These are phyloP conservation scores for Conomelus anceps DNA, from an alignment of 2,888 invertebrate genomes.

Conservation along the genomic window DNA sequence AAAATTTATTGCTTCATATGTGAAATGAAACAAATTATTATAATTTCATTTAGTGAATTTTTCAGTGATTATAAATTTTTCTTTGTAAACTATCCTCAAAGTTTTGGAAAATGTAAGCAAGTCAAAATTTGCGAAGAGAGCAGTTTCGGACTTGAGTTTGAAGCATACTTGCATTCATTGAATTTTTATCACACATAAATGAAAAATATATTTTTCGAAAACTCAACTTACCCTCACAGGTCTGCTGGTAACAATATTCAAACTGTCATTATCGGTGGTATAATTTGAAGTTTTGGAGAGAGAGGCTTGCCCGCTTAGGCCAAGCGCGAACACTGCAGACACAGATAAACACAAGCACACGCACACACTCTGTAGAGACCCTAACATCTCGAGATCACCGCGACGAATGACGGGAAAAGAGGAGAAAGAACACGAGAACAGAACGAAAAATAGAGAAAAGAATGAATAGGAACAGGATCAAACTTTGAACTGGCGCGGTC, in stretches of 20 bases:
- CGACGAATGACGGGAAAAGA: neutral
- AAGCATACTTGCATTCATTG: too few relatives aligned
- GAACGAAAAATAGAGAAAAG: neutral
- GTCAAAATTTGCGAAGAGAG: too few relatives aligned
- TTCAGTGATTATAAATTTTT: too few relatives aligned
- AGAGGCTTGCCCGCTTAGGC: neutral
- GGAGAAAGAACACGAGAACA: neutral
- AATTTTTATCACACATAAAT: too few relatives aligned
- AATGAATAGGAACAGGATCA: neutral
- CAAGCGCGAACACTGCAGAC: neutral
- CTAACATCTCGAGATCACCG: neutral
- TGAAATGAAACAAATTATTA: too few relatives aligned
- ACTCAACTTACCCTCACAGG: neutral
- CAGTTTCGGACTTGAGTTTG: too few relatives aligned
- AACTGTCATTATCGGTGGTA: neutral
- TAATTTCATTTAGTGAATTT: too few relatives aligned
- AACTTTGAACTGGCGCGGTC: neutral
- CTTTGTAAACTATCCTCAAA: too few relatives aligned
- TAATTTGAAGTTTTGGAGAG: neutral
- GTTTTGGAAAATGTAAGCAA: too few relatives aligned
- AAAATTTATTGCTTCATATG: too few relatives aligned
- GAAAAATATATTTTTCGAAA: too few relatives aligned
- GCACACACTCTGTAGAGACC: neutral
- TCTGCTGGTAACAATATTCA: neutral
- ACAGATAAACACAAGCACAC: neutral